Conservation (phyloP, 2,113 vertebrate genomes). For the Neolamprologus variostigma region DNA sequence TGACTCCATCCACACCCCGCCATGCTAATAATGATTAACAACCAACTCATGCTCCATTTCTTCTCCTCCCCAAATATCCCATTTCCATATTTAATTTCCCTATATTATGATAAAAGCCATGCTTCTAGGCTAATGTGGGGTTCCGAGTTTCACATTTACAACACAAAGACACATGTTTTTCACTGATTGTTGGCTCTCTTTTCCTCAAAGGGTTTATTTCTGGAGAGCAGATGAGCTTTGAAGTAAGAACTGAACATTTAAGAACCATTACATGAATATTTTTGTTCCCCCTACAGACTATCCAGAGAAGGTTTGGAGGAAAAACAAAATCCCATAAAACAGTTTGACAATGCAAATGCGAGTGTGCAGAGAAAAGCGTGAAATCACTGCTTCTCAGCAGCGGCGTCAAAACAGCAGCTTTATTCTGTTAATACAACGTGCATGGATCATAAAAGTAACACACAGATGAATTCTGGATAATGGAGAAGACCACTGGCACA, state of each 20-base stretch:
- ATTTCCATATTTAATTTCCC: slow-evolving; percentile 8
- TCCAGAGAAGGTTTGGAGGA: background rate
- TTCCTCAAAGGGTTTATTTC: slow-evolving; percentile 13
- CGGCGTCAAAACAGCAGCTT: background rate
- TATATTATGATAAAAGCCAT: slow-evolving; percentile 11
- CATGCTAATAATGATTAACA: background rate
- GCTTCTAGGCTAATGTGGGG: background rate
- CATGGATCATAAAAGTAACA: background rate
- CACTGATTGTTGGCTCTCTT: background rate
- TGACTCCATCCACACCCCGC: background rate
- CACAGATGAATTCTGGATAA: background rate
- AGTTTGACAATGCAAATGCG: slow-evolving; percentile 3
- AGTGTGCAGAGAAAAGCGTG: background rate
- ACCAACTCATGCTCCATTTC: background rate
- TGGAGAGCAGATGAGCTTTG: slow-evolving; percentile 5
- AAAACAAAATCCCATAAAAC: background rate
- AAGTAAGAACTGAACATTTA: slow-evolving; percentile 1
- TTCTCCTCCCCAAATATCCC: background rate
- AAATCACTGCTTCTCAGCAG: background rate
- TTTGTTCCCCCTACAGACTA: background rate
- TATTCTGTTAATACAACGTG: background rate
- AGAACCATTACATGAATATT: background rate
- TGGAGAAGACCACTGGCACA: background rate
- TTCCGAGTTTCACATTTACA: background rate
- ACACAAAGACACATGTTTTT: slow-evolving; percentile 7